Percentiles rank a stretch among this genome's conserved stretches.
These are phyloP conservation scores for Trematomus loennbergii DNA, from an alignment of 2,113 vertebrate species.

Conservation along the genomic window DNA sequence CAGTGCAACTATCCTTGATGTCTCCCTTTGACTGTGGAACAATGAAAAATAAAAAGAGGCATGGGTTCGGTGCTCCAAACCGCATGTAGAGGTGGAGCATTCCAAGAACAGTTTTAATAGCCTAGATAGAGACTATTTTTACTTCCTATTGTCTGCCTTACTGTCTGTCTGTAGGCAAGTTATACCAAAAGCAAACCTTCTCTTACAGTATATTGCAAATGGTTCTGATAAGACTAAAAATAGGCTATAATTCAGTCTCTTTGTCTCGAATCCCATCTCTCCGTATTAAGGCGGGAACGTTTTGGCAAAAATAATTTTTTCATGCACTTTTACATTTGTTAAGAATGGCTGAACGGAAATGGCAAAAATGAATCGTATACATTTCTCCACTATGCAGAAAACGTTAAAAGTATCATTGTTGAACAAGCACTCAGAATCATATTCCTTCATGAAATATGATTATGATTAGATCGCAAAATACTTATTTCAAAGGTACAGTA, in stretches of 20 bases:
- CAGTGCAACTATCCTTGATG: constrained; percentile 40
- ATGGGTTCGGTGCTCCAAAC: constrained; percentile 11
- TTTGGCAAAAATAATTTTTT: no score
- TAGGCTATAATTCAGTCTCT: constrained; percentile 26
- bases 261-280: constrained; percentile 22
- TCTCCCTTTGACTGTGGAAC: constrained; percentile 41
- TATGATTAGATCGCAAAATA: neutral
- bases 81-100: constrained; percentile 4
- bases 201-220: constrained; percentile 23
- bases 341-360: constrained; percentile 4
- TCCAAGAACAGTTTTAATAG: constrained; percentile 29
- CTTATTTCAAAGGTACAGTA: no score
- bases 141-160: neutral
- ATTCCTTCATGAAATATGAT: neutral
- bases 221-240: constrained; percentile 7
- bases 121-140: constrained; percentile 37
- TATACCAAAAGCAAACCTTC: constrained; percentile 35
- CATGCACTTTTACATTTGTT: no score
- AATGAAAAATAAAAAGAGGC: constrained; percentile 48
- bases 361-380: neutral
- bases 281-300: neutral
- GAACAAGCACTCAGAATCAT: neutral
- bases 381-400: neutral
- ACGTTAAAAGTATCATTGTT: neutral
- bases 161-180: constrained; percentile 17